Evolutionary conservation across 2,888 invertebrate species (phyloP).

Genomic region (Exephanes ischioxanthus): DNA sequence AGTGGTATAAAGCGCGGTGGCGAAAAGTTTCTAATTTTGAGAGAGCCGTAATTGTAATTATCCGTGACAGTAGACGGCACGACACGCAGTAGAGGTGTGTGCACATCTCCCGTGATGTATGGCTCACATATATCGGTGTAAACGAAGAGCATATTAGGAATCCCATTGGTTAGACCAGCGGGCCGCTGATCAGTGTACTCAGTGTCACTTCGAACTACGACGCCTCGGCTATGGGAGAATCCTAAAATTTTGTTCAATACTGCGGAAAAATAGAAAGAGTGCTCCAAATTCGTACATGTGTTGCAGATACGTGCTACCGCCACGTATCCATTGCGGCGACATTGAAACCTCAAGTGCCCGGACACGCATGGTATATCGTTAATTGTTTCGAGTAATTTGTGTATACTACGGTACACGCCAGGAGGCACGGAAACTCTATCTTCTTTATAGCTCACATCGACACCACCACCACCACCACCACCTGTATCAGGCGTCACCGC

Average conservation of each 20-base stretch:
- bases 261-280: neutral
- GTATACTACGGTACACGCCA: neutral
- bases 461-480: too few relatives aligned
- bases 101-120: neutral
- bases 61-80: neutral
- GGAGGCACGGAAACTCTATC: neutral
- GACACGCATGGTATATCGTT: neutral
- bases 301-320: neutral
- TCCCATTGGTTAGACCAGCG: neutral
- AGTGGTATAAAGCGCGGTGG: neutral
- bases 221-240: neutral
- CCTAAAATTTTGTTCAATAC: neutral
- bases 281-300: neutral
- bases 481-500: neutral
- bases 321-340: neutral
- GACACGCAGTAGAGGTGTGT: neutral
- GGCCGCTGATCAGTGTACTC: neutral
- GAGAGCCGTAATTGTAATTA: neutral
- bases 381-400: neutral
- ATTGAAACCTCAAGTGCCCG: neutral
- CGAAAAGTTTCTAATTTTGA: neutral
- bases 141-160: constrained; percentile 12
- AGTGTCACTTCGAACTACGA: neutral
- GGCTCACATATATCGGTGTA: neutral
- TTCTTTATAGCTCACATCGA: neutral